These are phyloP conservation scores for Uloborus plumipes DNA, from an alignment of 2,888 invertebrate genomes.

Conservation along the genomic window DNA sequence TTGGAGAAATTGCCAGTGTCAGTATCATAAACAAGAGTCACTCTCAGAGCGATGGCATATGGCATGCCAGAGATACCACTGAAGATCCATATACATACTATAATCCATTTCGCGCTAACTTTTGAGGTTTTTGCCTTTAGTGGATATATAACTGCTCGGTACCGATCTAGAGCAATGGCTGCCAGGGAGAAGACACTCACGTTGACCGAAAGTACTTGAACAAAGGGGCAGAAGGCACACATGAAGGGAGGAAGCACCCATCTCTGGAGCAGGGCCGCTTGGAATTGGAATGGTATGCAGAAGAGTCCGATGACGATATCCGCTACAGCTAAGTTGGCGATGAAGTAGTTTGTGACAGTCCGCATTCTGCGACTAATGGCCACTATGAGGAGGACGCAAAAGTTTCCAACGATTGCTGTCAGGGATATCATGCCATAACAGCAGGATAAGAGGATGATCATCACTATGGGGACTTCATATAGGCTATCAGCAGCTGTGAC, in stretches of 20 bases:
- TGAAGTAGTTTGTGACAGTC: constrained; percentile 86
- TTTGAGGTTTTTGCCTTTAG: constrained; percentile 81
- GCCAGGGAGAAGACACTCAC: constrained; percentile 89
- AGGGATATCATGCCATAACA: constrained; percentile 87
- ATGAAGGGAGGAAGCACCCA: constrained; percentile 89
- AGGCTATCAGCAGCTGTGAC: constrained; percentile 69
- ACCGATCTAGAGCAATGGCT: constrained; percentile 88
- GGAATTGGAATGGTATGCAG: constrained; percentile 89
- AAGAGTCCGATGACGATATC: constrained; percentile 89
- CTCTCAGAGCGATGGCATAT: constrained; percentile 78
- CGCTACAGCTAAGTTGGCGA: constrained; percentile 86
- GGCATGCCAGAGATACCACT: constrained; percentile 76
- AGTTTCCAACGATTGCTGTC: constrained; percentile 84
- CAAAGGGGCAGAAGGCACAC: constrained; percentile 90
- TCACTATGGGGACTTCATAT: constrained; percentile 81
- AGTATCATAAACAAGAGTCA: constrained; percentile 73
- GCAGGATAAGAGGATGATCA: constrained; percentile 82
- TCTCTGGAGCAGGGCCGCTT: constrained; percentile 87
- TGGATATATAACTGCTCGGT: constrained; percentile 74
- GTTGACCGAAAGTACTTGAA: constrained; percentile 83
- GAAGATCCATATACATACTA: constrained; percentile 82
- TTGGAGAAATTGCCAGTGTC: constrained; percentile 63
- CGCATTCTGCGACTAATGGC: constrained; percentile 82
- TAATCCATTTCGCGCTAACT: constrained; percentile 80
- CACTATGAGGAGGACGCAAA: constrained; percentile 86